These are phyloP conservation scores for Brenthis hecate DNA, from an alignment of 2,888 invertebrate species.

Conservation along the genomic window DNA sequence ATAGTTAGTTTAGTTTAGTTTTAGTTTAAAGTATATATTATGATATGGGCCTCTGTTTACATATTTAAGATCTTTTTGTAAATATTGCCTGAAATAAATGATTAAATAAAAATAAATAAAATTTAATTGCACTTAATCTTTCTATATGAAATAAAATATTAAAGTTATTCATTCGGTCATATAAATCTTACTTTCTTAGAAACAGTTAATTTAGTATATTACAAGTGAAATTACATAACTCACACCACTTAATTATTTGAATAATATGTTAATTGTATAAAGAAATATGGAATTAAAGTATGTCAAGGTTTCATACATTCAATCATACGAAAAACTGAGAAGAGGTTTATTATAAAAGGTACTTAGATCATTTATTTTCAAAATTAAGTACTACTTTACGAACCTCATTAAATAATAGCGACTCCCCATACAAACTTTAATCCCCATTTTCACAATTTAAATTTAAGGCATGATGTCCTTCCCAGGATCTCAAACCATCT, in stretches of 20 bases:
- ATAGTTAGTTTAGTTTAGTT: background rate
- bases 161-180: constrained; percentile 1
- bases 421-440: no score
- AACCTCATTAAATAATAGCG: no score
- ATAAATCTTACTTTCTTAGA: constrained; percentile 2
- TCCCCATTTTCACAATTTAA: no score
- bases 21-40: no score
- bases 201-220: constrained; percentile 5
- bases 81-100: no score
- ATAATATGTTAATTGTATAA: constrained; percentile 24
- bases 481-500: no score
- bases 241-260: background rate
- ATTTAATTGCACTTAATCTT: no score
- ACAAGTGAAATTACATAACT: constrained; percentile 15
- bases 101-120: no score
- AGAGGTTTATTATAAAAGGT: constrained; percentile 5
- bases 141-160: background rate
- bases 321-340: constrained; percentile 19
- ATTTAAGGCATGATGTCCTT: no score
- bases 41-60: no score
- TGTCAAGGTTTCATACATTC: constrained; percentile 32
- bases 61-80: no score
- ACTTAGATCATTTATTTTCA: background rate
- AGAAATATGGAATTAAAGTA: constrained; percentile 23
- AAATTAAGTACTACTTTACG: no score